These are phyloP conservation scores for Sternotherus odoratus DNA, from an alignment of 2,797 vertebrate genomes.

Conservation along the genomic window DNA sequence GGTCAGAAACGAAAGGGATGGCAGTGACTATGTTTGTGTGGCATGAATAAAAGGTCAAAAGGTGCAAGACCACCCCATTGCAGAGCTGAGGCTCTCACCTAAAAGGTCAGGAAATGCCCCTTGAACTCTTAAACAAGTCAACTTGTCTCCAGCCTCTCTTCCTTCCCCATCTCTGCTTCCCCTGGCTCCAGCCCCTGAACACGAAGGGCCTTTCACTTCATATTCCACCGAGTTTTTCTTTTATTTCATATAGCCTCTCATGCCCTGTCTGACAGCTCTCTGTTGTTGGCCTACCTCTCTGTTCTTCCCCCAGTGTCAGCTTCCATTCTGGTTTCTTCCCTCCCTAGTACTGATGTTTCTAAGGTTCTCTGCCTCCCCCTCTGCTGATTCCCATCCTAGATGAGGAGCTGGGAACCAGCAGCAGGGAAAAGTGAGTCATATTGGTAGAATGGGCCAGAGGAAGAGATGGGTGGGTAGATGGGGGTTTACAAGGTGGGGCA, in stretches of 20 bases:
- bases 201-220: not conserved
- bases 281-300: not conserved
- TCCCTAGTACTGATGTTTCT: not conserved
- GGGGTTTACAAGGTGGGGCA: not conserved
- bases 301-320: not conserved
- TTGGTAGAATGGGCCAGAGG: not conserved
- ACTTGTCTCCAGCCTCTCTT: not conserved
- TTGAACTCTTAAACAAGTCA: not conserved
- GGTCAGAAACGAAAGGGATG: not conserved
- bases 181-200: not conserved
- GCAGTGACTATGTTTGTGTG: not conserved
- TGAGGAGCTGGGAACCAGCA: not conserved
- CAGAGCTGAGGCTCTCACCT: not conserved
- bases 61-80: not conserved
- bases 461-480: not conserved
- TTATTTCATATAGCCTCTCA: not conserved
- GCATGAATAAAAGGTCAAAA: not conserved
- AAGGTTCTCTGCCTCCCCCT: not conserved
- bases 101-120: not conserved
- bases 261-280: not conserved
- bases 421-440: not conserved
- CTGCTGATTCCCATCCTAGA: not conserved
- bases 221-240: not conserved
- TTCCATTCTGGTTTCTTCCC: not conserved
- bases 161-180: not conserved